Evolutionary conservation across 37 sponge, comb jelly and placozoan species (phyloP).

Genomic region (Geodia barretti): DNA sequence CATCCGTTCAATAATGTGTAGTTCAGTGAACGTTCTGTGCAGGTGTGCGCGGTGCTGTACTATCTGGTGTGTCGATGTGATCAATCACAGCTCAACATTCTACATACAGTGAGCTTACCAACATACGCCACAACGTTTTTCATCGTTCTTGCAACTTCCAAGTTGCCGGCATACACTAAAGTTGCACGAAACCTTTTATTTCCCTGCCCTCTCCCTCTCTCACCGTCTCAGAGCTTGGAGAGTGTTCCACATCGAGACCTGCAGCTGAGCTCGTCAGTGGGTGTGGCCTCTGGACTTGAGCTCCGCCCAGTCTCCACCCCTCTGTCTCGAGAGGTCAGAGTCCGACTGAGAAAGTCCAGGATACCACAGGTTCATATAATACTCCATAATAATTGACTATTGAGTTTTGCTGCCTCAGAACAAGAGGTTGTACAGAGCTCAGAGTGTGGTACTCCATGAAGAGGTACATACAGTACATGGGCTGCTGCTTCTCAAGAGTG

Average conservation of each 20-base stretch:
- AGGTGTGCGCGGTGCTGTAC: slow-evolving; percentile 48
- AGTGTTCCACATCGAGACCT: slow-evolving; percentile 55
- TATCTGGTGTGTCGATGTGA: slow-evolving; percentile 43
- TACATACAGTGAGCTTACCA: slow-evolving; percentile 56
- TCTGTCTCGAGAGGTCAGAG: slow-evolving; percentile 20
- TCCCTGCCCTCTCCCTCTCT: not conserved
- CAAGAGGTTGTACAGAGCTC: slow-evolving; percentile 24
- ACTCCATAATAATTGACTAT: not conserved
- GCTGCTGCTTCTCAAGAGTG: not conserved
- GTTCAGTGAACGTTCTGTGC: not conserved
- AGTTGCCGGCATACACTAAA: too few relatives aligned
- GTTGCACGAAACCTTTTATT: too few relatives aligned
- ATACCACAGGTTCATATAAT: slow-evolving; percentile 21
- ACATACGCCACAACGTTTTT: not conserved
- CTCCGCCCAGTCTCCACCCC: slow-evolving; percentile 64
- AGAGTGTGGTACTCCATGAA: slow-evolving; percentile 14
- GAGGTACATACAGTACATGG: not conserved
- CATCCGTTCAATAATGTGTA: not conserved
- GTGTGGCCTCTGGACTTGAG: not conserved
- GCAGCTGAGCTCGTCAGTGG: not conserved
- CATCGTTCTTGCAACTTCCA: too few relatives aligned
- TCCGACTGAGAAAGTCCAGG: slow-evolving; percentile 27
- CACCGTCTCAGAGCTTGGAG: slow-evolving; percentile 39
- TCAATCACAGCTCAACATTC: slow-evolving; percentile 50
- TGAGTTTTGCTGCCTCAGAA: slow-evolving; percentile 5